Evolutionary conservation across 2,797 vertebrate genomes (phyloP).

Genomic region (Pangasius krempfi): DNA sequence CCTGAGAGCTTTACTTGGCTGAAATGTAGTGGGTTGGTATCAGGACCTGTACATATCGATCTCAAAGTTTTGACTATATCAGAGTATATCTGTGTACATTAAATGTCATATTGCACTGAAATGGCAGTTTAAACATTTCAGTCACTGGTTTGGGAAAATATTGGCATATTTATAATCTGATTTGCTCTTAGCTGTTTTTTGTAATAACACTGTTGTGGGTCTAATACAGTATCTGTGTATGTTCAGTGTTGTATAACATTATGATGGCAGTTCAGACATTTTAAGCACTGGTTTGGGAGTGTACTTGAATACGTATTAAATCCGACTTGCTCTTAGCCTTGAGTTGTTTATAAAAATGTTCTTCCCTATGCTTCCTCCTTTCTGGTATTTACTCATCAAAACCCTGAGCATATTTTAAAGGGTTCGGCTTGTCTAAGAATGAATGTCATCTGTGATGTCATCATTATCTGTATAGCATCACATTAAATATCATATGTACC

Average conservation of each 20-base stretch:
- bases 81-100: background rate
- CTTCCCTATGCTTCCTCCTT: background rate
- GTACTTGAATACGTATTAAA: background rate
- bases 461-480: background rate
- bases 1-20: background rate
- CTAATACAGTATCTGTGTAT: background rate
- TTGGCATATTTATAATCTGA: background rate
- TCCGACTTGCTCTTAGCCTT: background rate
- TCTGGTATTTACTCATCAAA: background rate
- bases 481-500: background rate
- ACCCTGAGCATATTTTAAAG: background rate
- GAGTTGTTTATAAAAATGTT: background rate
- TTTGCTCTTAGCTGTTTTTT: background rate
- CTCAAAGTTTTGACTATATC: background rate
- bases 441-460: background rate
- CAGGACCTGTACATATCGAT: background rate
- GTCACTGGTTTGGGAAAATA: background rate
- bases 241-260: background rate
- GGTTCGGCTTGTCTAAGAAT: background rate
- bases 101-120: background rate
- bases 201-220: background rate
- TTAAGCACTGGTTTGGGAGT: background rate
- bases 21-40: background rate
- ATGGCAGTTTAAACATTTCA: background rate
- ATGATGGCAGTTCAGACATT: background rate